Evolutionary conservation across 2,113 vertebrate species (phyloP), one percentile per base, ranked within the genome.

Genomic region (Pimephales promelas): DNA sequence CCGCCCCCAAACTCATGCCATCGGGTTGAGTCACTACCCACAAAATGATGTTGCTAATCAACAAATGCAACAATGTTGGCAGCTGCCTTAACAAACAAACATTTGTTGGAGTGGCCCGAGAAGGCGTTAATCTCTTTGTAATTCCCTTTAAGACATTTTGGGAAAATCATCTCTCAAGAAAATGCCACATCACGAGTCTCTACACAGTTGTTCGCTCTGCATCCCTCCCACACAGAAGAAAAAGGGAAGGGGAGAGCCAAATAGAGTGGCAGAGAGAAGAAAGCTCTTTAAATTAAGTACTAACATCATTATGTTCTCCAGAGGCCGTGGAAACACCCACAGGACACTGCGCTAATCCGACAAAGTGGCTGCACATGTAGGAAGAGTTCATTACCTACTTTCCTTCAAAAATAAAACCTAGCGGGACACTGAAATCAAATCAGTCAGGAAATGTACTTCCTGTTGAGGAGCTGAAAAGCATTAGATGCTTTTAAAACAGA

Each of bases 151-250:
- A 76, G 57, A 5, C 52, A 61, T 79, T 79, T 85, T 66, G 14
- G 87, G 78, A 84, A 85, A 84, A 79, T 61, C 45, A 76, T 57
- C 76, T 84, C 57, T 68, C 18, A 16, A 74, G 61, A 40, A 81
- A 83, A 76, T 81, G 81, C 68, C 62, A 45, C 52, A 59, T 76
- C 40, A 78, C 52, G 54, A 45, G 59, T 71, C 72, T 52, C 79
- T 62, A 49, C 8, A 74, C 74, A 61, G 61, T 47, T 57, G 64
- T 81, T 64, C 57, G 9, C 52, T 36, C 66, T 5, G 28, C 34
- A 52, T 86, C 70, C 85, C 87, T 85, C 85, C 87, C 84, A 88
- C 86, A 84, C 66, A 54, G 76, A 54, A 47, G 77, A 85, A 62
- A 68, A 84, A 86, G 52, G 62, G 64, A 84, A 68, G 47, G 36